Conservation (phyloP, 92 coral and sea anemone species). For the Hydrozoanthus gracilis region DNA sequence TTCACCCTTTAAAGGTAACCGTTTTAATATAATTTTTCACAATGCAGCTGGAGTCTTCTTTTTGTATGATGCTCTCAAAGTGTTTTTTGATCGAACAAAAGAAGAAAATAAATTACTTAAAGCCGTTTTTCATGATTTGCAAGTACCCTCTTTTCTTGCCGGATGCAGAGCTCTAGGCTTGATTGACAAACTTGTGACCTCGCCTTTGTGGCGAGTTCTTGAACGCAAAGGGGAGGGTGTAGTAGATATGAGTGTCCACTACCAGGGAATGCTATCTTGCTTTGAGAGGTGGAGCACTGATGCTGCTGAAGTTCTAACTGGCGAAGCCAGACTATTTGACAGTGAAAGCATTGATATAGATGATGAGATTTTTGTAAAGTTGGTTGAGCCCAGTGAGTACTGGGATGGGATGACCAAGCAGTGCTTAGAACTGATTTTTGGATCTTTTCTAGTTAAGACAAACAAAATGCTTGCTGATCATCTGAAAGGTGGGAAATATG, state of each 20-base stretch:
- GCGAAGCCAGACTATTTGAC: constrained; percentile 16
- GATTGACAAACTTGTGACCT: constrained; percentile 5
- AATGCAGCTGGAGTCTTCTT: constrained; percentile 45
- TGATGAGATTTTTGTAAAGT: constrained; percentile 7
- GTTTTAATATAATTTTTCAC: constrained; percentile 30
- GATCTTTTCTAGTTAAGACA: constrained; percentile 40
- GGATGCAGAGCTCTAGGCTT: constrained; percentile 35
- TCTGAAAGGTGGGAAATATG: neutral
- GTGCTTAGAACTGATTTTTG: constrained; percentile 35
- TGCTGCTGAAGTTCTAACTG: constrained; percentile 39
- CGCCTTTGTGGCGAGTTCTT: constrained; percentile 43
- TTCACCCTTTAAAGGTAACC: constrained; percentile 34
- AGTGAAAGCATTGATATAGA: neutral
- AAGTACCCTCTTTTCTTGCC: constrained; percentile 45
- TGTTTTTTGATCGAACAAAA: constrained; percentile 21
- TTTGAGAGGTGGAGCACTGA: constrained; percentile 38
- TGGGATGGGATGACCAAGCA: constrained; percentile 42
- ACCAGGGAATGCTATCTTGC: constrained; percentile 30
- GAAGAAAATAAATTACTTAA: constrained; percentile 26
- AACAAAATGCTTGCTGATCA: constrained; percentile 44
- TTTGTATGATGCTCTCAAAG: constrained; percentile 46
- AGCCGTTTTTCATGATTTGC: constrained; percentile 35
- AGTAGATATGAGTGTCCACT: constrained; percentile 26
- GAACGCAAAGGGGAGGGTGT: constrained; percentile 18
- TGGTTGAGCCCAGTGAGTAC: constrained; percentile 16